A percentile compares a stretch with the other conserved stretches of the same genome.
phyloP scores from a whole-genome alignment of 2,888 invertebrate genomes.

The Gastracanthus pulcherrimus region DNA sequence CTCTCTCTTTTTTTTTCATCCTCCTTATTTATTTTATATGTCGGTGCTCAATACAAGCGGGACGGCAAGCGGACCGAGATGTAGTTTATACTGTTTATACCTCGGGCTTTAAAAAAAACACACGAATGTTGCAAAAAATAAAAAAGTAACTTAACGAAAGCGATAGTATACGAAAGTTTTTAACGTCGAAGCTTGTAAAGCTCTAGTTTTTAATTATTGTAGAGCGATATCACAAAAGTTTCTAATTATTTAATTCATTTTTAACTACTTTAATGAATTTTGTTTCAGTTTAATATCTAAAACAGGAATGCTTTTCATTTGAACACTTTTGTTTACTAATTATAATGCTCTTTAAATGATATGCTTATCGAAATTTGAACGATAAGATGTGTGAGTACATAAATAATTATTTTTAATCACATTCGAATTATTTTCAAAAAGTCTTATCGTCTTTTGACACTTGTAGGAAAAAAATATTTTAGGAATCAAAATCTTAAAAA shows the following conservation, averaged over 20 bases:
- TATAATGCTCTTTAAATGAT: neutral
- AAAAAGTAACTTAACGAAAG: neutral
- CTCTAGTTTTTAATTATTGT: neutral
- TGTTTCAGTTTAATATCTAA: no score
- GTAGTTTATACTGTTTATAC: constrained; percentile 30
- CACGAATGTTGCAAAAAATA: constrained; percentile 13
- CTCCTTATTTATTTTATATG: constrained; percentile 26
- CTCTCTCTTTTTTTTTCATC: constrained; percentile 13
- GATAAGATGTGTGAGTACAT: no score
- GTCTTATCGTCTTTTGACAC: no score
- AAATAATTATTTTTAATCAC: no score
- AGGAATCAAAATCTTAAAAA: no score
- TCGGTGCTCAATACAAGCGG: constrained; percentile 56
- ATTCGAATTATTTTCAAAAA: no score
- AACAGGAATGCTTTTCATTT: neutral
- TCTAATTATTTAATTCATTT: no score
- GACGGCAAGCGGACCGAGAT: constrained; percentile 60
- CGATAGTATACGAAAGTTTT: neutral
- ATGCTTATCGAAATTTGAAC: no score
- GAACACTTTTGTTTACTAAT: no score
- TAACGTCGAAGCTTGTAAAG: neutral
- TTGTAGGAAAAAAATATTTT: no score
- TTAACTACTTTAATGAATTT: no score
- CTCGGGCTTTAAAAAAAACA: constrained; percentile 21
- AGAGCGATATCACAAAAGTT: neutral